Conservation (phyloP, 2,888 invertebrate genomes). For the Synanthedon tipuliformis region DNA sequence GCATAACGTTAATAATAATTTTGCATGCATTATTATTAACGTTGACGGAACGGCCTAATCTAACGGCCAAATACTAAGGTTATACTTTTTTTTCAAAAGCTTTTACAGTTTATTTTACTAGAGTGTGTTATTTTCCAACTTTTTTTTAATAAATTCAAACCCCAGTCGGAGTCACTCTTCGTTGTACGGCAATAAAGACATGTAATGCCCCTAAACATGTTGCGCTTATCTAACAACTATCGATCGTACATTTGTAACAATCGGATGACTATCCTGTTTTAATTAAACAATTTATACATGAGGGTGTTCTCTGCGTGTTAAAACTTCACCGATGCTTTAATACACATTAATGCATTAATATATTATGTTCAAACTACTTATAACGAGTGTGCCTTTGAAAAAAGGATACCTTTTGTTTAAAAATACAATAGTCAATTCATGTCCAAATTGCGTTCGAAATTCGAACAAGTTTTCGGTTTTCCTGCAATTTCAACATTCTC, state of each 20-base stretch:
- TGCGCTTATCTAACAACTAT: slow-evolving; percentile 42
- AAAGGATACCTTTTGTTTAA: too few relatives aligned
- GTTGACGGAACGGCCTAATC: too few relatives aligned
- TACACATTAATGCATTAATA: too few relatives aligned
- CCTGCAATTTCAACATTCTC: slow-evolving; percentile 1
- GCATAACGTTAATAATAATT: too few relatives aligned
- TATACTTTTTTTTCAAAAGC: too few relatives aligned
- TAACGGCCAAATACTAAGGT: too few relatives aligned
- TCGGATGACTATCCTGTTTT: slow-evolving; percentile 34
- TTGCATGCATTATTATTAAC: too few relatives aligned
- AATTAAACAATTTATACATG: slow-evolving; percentile 37
- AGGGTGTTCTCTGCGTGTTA: slow-evolving; percentile 17
- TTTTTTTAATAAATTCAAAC: slow-evolving; percentile 1
- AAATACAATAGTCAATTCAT: too few relatives aligned
- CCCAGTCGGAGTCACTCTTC: slow-evolving; percentile 17
- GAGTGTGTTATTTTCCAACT: background rate
- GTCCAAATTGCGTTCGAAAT: too few relatives aligned
- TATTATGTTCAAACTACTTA: too few relatives aligned
- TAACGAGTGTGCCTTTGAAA: too few relatives aligned
- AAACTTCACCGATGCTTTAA: slow-evolving; percentile 3
- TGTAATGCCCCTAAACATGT: slow-evolving; percentile 40
- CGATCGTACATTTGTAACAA: slow-evolving; percentile 32
- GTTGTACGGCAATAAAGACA: slow-evolving; percentile 47
- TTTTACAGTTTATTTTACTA: background rate
- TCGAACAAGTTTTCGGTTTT: background rate